Conservation (phyloP, 2,113 vertebrate species). For the Pachyramphus minor region DNA sequence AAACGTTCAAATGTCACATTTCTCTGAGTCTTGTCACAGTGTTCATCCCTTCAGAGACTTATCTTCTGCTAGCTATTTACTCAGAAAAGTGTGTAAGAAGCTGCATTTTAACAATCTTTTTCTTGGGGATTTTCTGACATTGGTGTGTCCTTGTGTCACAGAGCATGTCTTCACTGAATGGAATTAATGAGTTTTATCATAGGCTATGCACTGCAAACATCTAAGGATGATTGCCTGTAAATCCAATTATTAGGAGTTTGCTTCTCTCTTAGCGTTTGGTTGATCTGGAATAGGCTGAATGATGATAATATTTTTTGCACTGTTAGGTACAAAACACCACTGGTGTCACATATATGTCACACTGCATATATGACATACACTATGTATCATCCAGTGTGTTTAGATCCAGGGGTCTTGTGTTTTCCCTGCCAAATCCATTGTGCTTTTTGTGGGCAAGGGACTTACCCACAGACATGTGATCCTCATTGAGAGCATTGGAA, state of each 20-base stretch:
- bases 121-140: background rate
- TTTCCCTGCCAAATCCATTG: background rate
- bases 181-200: background rate
- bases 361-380: rapidly evolving
- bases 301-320: background rate
- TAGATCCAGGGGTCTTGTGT: background rate
- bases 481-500: background rate
- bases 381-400: rapidly evolving
- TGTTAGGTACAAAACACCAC: background rate
- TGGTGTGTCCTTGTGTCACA: background rate
- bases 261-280: background rate
- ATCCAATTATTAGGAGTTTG: background rate
- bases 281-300: background rate
- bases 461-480: rapidly evolving
- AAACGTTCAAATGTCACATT: background rate
- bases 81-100: background rate
- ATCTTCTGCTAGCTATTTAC: background rate
- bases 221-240: background rate
- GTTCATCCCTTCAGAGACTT: background rate
- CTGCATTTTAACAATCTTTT: background rate
- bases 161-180: background rate
- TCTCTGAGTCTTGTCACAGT: background rate
- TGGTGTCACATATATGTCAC: rapidly evolving
- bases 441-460: background rate
- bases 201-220: background rate